Conservation (phyloP, 2,113 vertebrate genomes). For the Colaptes auratus region DNA sequence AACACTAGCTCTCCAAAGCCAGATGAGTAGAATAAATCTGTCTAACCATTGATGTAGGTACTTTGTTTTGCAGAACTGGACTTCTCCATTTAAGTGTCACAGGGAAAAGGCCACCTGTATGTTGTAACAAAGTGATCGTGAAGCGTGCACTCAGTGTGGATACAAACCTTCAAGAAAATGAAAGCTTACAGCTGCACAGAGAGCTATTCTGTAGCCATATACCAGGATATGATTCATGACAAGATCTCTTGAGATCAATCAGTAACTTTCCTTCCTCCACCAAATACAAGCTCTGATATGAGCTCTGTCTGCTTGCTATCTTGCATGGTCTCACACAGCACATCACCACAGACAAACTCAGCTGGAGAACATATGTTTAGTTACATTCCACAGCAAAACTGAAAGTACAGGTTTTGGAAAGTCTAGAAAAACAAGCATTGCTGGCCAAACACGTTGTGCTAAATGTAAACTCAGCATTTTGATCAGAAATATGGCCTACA, state of each 20-base stretch:
- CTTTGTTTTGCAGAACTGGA: neutral
- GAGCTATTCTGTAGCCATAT: neutral
- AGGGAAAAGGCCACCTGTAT: neutral
- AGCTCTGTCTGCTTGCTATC: neutral
- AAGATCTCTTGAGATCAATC: neutral
- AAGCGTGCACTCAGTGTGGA: neutral
- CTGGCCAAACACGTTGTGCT: neutral
- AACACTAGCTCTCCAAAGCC: neutral
- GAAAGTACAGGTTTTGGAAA: neutral
- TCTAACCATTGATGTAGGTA: too few relatives aligned
- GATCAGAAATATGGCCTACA: neutral
- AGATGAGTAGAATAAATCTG: too few relatives aligned
- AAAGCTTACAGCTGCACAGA: neutral
- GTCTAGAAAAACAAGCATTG: neutral
- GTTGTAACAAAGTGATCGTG: too few relatives aligned
- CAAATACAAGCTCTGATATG: accelerated
- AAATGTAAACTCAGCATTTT: neutral
- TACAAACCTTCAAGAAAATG: accelerated
- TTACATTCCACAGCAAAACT: neutral
- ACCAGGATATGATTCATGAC: neutral
- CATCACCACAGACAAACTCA: neutral
- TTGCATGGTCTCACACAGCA: neutral
- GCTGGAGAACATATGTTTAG: neutral
- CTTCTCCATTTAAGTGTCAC: neutral
- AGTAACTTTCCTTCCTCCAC: neutral